Percentiles rank a stretch among this genome's conserved stretches.
Conservation (phyloP, 2,797 vertebrate species). For the Mallotus villosus region DNA sequence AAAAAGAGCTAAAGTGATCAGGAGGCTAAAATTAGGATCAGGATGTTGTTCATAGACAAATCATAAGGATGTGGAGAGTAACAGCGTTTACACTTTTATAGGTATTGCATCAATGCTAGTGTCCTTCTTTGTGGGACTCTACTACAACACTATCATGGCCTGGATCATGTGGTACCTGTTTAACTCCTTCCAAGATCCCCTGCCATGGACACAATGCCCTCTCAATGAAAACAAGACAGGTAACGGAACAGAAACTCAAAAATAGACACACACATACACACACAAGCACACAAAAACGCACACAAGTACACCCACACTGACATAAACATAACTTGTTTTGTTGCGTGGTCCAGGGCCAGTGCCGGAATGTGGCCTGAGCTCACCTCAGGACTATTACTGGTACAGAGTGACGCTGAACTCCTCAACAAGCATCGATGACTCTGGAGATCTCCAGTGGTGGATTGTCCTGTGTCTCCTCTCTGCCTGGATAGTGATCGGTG, state of each 20-base stretch:
- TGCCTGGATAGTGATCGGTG: slow-evolving; percentile 85
- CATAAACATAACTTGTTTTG: not conserved
- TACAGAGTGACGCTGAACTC: slow-evolving; percentile 90
- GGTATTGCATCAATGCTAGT: slow-evolving; percentile 85
- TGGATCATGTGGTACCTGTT: slow-evolving; percentile 99
- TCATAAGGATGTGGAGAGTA: not conserved
- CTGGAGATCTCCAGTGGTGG: slow-evolving; percentile 89
- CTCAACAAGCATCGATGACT: slow-evolving; percentile 73
- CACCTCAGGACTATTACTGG: slow-evolving; percentile 89
- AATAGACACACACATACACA: not conserved
- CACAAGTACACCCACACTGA: not conserved
- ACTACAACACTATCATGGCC: slow-evolving; percentile 94
- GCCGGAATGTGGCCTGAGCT: slow-evolving; percentile 84
- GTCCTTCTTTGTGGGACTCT: slow-evolving; percentile 86
- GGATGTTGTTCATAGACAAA: not conserved
- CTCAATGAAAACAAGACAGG: slow-evolving; percentile 79
- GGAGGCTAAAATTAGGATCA: not conserved
- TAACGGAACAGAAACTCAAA: slow-evolving; percentile 44
- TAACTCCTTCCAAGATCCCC: slow-evolving; percentile 94
- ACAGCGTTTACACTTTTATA: slow-evolving; percentile 46
- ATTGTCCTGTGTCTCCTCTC: slow-evolving; percentile 78
- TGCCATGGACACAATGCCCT: slow-evolving; percentile 90
- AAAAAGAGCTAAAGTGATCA: no score
- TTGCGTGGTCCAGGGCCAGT: slow-evolving; percentile 63
- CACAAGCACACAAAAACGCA: not conserved